Percentiles rank a stretch among this genome's conserved stretches.
phyloP scores from a whole-genome alignment of 2,113 vertebrate genomes.

The Callocephalon fimbriatum region DNA sequence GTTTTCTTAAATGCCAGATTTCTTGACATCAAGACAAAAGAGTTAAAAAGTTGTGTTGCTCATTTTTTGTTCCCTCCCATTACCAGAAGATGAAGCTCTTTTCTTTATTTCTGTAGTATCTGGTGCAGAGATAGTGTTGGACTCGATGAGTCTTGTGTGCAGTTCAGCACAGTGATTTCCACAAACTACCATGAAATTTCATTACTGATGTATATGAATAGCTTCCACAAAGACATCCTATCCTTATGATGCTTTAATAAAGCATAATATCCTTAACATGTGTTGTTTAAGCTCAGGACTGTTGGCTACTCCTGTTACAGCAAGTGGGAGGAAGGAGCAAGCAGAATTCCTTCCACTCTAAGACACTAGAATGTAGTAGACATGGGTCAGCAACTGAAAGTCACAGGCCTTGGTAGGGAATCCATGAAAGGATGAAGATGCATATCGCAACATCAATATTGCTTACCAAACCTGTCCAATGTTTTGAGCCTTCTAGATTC shows the following conservation, averaged over 20 bases:
- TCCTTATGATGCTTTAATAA: background rate
- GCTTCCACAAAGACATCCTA: background rate
- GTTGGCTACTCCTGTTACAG: background rate
- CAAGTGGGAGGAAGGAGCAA: background rate
- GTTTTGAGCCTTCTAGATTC: background rate
- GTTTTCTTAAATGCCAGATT: background rate
- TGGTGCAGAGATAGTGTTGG: background rate
- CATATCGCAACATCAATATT: rapidly evolving
- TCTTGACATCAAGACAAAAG: background rate
- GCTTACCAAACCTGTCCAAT: background rate
- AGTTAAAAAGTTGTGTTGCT: background rate
- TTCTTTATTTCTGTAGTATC: background rate
- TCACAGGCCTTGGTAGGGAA: background rate
- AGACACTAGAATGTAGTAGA: background rate
- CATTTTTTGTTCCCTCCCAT: rapidly evolving
- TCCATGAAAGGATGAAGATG: background rate
- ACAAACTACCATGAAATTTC: background rate
- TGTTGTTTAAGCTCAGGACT: background rate
- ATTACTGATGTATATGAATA: background rate
- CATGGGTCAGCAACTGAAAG: background rate
- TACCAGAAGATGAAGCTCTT: background rate
- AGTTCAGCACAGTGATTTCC: background rate
- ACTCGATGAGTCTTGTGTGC: background rate
- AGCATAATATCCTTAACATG: background rate
- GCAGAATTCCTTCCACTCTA: background rate